Percentiles rank a stretch among this genome's conserved stretches.
Evolutionary conservation across 2,888 invertebrate genomes (phyloP).

Genomic region (Byasa hedistus): DNA sequence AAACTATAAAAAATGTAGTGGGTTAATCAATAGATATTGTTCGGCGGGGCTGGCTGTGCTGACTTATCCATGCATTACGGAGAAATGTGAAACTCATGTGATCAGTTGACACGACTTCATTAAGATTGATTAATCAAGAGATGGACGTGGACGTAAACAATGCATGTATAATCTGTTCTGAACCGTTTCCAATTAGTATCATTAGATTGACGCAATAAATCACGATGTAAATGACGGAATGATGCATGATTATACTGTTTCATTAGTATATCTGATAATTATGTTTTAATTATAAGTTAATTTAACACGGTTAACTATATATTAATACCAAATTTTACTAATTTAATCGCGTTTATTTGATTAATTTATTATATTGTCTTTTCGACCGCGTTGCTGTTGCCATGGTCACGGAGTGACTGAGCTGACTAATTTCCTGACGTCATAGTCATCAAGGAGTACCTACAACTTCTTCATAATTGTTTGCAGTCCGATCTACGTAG

Average conservation of each 20-base stretch:
- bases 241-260: slow-evolving; percentile 52
- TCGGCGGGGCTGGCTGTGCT: too few relatives aligned
- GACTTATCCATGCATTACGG: neutral
- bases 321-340: too few relatives aligned
- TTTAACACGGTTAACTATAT: neutral
- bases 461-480: too few relatives aligned
- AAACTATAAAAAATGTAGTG: too few relatives aligned
- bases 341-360: too few relatives aligned
- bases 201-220: slow-evolving; percentile 54
- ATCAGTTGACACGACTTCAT: neutral
- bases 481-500: too few relatives aligned
- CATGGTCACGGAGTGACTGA: too few relatives aligned
- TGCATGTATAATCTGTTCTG: slow-evolving; percentile 13
- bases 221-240: slow-evolving; percentile 58
- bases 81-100: neutral
- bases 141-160: neutral
- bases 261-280: slow-evolving; percentile 14
- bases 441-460: too few relatives aligned
- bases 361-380: too few relatives aligned
- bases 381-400: too few relatives aligned
- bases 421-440: too few relatives aligned
- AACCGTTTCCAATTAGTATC: slow-evolving; percentile 28
- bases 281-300: neutral
- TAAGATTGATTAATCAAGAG: neutral
- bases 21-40: too few relatives aligned